phyloP scores from a whole-genome alignment of 2,888 invertebrate genomes.

The Eupithecia subfuscata region DNA sequence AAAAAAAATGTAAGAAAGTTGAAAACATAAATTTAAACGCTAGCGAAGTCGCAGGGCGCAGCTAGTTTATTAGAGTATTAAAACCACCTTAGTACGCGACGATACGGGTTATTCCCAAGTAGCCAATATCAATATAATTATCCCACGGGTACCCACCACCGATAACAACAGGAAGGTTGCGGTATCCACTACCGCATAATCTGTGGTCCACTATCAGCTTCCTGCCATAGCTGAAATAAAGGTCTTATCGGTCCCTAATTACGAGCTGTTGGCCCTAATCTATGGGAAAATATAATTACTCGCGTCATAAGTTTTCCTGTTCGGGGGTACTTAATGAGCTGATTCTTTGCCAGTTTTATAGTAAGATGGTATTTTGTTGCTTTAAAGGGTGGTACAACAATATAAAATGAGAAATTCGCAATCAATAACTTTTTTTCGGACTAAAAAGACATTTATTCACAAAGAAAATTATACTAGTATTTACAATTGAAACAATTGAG shows the following conservation, averaged over 20 bases:
- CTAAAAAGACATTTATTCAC: no score
- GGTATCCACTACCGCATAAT: slow-evolving; percentile 37
- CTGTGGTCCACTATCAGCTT: slow-evolving; percentile 23
- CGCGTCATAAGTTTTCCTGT: slow-evolving; percentile 25
- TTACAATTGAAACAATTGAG: no score
- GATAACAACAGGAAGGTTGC: slow-evolving; percentile 50
- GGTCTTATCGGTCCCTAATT: slow-evolving; percentile 22
- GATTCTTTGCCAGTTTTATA: neutral
- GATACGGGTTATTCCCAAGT: slow-evolving; percentile 19
- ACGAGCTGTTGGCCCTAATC: slow-evolving; percentile 20
- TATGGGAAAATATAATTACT: slow-evolving; percentile 24
- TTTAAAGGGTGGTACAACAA: neutral
- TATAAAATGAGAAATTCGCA: no score
- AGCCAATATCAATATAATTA: slow-evolving; percentile 17
- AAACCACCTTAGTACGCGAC: neutral
- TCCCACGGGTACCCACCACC: slow-evolving; percentile 28
- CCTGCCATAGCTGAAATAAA: slow-evolving; percentile 18
- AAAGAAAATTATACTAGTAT: no score
- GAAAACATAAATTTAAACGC: no score
- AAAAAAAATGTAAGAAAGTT: no score
- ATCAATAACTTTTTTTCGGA: no score
- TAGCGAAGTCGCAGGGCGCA: no score
- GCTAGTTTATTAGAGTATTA: no score
- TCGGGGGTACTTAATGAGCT: neutral
- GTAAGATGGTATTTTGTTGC: neutral